Conservation (phyloP, 2,888 invertebrate genomes). For the Abrostola tripartita region DNA sequence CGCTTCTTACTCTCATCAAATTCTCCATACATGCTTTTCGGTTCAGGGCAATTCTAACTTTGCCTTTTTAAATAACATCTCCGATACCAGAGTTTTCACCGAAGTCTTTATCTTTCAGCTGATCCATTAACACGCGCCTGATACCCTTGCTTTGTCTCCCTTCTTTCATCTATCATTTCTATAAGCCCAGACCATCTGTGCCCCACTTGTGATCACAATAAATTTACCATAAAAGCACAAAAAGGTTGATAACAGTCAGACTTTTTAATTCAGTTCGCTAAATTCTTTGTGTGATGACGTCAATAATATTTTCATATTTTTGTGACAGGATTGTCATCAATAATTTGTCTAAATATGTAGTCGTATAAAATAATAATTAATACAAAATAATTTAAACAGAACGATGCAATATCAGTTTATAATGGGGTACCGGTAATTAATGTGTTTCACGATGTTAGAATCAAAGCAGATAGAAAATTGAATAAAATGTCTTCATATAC, state of each 20-base stretch:
- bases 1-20: no score
- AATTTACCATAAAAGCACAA: no score
- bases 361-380: constrained; percentile 1
- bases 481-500: background rate
- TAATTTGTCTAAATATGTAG: constrained; percentile 17
- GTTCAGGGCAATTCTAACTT: no score
- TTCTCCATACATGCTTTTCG: no score
- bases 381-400: background rate
- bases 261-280: background rate
- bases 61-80: no score
- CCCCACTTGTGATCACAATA: no score
- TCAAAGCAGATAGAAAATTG: background rate
- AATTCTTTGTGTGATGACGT: background rate
- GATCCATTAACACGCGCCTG: no score
- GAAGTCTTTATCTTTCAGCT: no score
- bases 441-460: background rate
- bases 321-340: background rate
- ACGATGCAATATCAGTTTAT: background rate
- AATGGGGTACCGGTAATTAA: constrained; percentile 2
- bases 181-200: no score
- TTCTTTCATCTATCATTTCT: no score
- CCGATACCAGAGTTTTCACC: no score
- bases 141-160: no score
- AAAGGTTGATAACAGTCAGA: background rate
- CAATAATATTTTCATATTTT: background rate